Conservation (phyloP, 1,140 invertebrate species). For the Phymorhynchus buccinoides region DNA sequence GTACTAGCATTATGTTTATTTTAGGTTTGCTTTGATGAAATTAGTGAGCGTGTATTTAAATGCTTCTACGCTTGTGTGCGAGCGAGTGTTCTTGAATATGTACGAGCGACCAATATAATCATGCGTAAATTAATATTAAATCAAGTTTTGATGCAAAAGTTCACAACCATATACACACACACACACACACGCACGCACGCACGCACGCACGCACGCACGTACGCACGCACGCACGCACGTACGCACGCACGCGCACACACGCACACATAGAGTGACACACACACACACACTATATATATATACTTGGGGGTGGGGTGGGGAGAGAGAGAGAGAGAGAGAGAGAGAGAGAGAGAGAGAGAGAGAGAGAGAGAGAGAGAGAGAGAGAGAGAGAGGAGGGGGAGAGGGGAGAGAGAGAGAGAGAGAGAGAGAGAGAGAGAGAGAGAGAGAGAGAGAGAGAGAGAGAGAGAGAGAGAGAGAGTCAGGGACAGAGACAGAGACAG, state of each 20-base stretch:
- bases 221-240: neutral
- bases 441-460: no score
- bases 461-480: no score
- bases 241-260: neutral
- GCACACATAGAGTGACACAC: constrained; percentile 5
- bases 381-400: neutral
- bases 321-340: neutral
- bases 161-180: neutral
- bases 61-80: neutral
- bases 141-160: neutral
- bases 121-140: neutral
- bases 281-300: neutral
- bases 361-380: neutral
- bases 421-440: neutral
- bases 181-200: neutral
- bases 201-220: neutral
- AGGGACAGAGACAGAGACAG: neutral
- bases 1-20: no score
- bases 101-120: neutral
- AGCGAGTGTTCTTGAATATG: no score
- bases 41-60: neutral
- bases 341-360: neutral
- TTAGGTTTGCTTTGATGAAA: no score
- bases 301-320: no score
- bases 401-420: no score